Base-by-base conservation (phyloP, 2,113 vertebrate genomes). In the Labrus mixtus region DNA sequence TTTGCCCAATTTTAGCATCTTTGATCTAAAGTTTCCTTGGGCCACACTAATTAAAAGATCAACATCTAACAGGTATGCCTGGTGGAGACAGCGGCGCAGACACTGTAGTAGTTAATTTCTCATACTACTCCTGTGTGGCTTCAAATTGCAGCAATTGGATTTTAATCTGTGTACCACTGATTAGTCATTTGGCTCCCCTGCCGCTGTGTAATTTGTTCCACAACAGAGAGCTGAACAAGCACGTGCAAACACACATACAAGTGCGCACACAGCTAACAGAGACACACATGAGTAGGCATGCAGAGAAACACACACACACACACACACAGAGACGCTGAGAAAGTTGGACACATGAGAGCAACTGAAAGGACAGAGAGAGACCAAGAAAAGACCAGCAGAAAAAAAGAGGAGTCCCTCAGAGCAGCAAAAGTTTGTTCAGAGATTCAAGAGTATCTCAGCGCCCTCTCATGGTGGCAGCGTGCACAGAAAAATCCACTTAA, bases 81-180 rank as follows among this genome's bases (percentile, higher is more conserved):
- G 13, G 58, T 39, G 84, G 48, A 84, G 82, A 86, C 79, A 65
- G 82, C 79, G 22, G 81, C 41, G 12, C 75, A 82, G 76, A 87
- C 83, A 68, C 82, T 68, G 79, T 83, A 81, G 89, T 83, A 76
- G 86, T 91, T 93, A 80, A 91, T 93, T 90, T 89, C 79, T 81
- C 84, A 81, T 87, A 89, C 82, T 87, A 81, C 88, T 92, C 91
- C 90, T 92, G 92, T 87, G 89, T 89, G 89, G 91, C 91, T 89
- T 93, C 86, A 93, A 91, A 91, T 90, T 92, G 90, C 90, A 84
- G 85, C 88, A 91, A 93, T 91, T 93, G 92, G 92, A 91, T 93
- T 91, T 93, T 93, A 93, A 92, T 93, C 91, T 93, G 90, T 91
- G 90, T 91, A 90, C 91, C 85, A 93, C 92, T 93, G 92, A 93